A percentile compares a stretch with the other conserved stretches of the same genome.
Conservation (phyloP, 2,113 vertebrate species). For the Sprattus sprattus region DNA sequence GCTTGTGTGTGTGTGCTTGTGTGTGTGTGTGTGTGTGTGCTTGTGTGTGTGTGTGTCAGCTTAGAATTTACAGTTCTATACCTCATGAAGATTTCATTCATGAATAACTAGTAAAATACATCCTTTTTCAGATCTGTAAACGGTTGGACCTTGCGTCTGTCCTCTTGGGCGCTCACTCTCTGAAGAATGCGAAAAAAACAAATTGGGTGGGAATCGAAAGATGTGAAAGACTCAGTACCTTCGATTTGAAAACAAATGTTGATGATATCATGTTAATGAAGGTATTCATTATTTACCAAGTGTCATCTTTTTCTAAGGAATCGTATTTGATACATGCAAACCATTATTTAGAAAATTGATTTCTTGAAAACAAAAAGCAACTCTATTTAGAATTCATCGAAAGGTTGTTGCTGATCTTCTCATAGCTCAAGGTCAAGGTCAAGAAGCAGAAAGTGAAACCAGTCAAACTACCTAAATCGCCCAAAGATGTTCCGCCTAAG, state of each 20-base stretch:
- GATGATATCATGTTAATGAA: slow-evolving; percentile 57
- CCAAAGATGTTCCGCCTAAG: slow-evolving; percentile 24
- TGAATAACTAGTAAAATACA: neutral
- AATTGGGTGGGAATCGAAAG: slow-evolving; percentile 21
- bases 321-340: neutral
- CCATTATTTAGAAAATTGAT: neutral
- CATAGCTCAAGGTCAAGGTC: slow-evolving; percentile 43
- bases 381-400: no score
- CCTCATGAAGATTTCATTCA: neutral
- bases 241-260: slow-evolving; percentile 3
- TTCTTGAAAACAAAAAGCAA: neutral
- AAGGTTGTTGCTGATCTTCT: no score
- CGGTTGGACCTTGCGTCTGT: neutral
- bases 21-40: neutral
- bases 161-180: slow-evolving; percentile 46
- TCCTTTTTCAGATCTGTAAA: neutral
- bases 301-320: neutral
- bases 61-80: neutral
- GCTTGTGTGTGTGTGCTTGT: neutral
- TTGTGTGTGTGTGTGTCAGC: neutral
- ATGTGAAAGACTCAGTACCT: slow-evolving; percentile 15
- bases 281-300: slow-evolving; percentile 30
- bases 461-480: slow-evolving; percentile 29
- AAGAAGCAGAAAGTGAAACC: slow-evolving; percentile 31
- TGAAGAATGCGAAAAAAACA: slow-evolving; percentile 37